Evolutionary conservation across 2,888 invertebrate species (phyloP), one percentile per base, ranked within the genome.

Genomic region (Torymus aiolomorphi): DNA sequence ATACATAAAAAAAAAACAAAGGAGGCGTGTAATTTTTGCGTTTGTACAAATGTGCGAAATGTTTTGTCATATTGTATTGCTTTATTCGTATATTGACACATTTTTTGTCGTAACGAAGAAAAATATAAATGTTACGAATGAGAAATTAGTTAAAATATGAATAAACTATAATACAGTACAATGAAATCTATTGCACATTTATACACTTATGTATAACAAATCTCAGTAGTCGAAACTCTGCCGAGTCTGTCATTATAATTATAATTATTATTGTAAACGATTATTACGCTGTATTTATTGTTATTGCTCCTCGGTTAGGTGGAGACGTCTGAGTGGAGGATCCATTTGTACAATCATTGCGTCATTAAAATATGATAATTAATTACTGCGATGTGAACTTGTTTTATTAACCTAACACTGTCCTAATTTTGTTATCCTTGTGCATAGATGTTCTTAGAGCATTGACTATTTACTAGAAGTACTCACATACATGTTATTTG

Each of bases 321-420:
- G 87, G 84, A 86, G 86, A 88, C 86, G 87, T 89, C 89, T 87
- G 87, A 88, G 87, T 87, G 84, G 83, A 86, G 88, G 87, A 89
- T 89, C 89, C 87, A 89, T 90, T 90, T 90, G 90, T 90, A 90
- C 89, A 89, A 90, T 90, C 88, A 90, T 89, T 89, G 88, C 88
- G 88, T 89, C 89, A 90, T 90, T 90, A 89, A 89, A 90, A 87
- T 90, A 90, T 90, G 88, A 90, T 90, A 89, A 90, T 88, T 89
- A 88, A 88, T 80, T 82, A 82, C 72, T 82, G 80, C 80, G 77
- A 82, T 75, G 67, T 20, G 71, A 69, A 18, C 3, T 81, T 76
- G 82, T 82, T 82, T 82, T 76, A 80, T 80, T 82, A 69, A 59
- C 31, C 77, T 11, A 24, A 16, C 18, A 49, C 61, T 54, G 13